Base-by-base conservation (phyloP, 1,140 invertebrate species). In the Thrips palmi region DNA sequence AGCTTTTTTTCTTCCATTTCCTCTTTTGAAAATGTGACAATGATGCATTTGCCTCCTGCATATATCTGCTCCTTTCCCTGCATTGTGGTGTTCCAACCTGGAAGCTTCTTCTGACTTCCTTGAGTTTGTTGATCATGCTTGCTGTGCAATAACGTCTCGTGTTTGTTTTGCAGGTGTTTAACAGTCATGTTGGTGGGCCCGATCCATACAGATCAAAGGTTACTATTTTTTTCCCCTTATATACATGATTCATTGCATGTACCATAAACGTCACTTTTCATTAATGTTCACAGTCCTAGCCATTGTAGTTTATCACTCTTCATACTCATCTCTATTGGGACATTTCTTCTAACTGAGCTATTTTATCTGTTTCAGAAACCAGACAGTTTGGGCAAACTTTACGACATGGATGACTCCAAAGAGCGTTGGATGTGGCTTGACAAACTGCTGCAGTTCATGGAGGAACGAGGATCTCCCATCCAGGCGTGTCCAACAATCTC, bases 331-430 rank as follows among this genome's bases (percentile, higher is more conserved):
- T 39, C 21, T 37, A 21, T 12, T 27, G 20, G 21, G 29, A 24
- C 32, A 15, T 33, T 37, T 40, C 38, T 37, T 34, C 33, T 38
- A 19, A 33, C 12, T 14, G 24, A 28, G 14, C 3, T 6, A 27
- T 18, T 37, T 39, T 36, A 33, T 42, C 31, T 33, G 17, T 39
- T 39, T 41, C 68, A 87, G 77, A 85, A 86, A 68, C 79, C 80
- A 46, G 83, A 87, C 63, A 87, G 77, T 60, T 66, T 92, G 56
- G 73, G 77, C 52, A 92, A 93, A 62, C 65, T 96, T 49, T 94
- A 91, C 59, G 91, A 96, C 62, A 87, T 97, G 84, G 89, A 93
- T 52, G 85, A 89, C 51, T 84, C 86, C 56, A 84, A 86, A 30
- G 89, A 94, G 48, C 63, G 91, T 45, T 68, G 83, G 45, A 70